These are phyloP conservation scores for Saturnia pavonia DNA, from an alignment of 2,888 invertebrate genomes.

Conservation along the genomic window DNA sequence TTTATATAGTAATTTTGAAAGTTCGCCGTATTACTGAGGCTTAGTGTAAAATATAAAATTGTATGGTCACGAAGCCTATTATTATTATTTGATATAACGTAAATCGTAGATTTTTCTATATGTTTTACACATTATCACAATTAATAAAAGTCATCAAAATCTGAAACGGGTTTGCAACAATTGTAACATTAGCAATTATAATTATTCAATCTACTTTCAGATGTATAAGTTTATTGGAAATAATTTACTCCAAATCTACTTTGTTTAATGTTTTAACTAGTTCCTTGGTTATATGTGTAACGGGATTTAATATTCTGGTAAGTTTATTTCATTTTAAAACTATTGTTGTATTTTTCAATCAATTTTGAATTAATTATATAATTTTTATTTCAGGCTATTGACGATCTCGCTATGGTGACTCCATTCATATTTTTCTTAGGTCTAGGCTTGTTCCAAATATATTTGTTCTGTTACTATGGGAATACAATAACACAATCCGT, in stretches of 20 bases:
- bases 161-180: neutral
- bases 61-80: no score
- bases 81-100: neutral
- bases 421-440: constrained; percentile 49
- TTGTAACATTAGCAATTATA: neutral
- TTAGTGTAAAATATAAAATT: no score
- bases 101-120: neutral
- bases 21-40: no score
- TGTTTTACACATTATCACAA: neutral
- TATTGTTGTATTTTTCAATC: neutral
- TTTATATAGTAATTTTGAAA: no score
- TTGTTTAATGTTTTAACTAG: constrained; percentile 53
- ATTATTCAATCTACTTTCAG: constrained; percentile 40
- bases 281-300: constrained; percentile 55
- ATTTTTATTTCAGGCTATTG: constrained; percentile 45
- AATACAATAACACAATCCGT: constrained; percentile 53
- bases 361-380: neutral
- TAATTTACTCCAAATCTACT: constrained; percentile 49
- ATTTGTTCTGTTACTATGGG: constrained; percentile 56
- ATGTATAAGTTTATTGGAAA: constrained; percentile 50
- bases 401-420: constrained; percentile 40
- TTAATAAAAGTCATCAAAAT: no score
- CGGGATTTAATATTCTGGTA: constrained; percentile 59
- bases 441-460: constrained; percentile 53
- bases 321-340: constrained; percentile 13